Conservation (phyloP, 1,140 invertebrate genomes). For the Oryzaephilus surinamensis region DNA sequence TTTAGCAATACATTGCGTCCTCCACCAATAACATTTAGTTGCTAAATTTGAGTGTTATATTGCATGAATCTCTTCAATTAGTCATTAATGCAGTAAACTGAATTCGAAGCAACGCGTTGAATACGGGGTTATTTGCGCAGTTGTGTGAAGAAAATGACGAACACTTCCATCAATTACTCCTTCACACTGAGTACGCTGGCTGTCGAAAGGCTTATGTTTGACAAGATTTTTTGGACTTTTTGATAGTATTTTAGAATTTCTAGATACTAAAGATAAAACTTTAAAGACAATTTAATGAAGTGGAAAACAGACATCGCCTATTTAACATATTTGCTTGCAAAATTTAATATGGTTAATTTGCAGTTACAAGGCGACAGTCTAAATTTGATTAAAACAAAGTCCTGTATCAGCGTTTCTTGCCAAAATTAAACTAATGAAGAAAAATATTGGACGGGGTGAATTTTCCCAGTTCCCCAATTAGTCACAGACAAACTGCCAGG, state of each 20-base stretch:
- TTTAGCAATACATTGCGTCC: too few species aligned
- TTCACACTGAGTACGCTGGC: conserved; percentile 32
- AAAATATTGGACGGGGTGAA: conserved; percentile 24
- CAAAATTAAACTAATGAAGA: conserved; percentile 20
- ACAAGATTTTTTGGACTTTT: conserved; percentile 24
- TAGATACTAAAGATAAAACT: too few species aligned
- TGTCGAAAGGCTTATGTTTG: conserved; percentile 28
- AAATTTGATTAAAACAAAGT: conserved; percentile 22
- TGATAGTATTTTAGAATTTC: conserved; percentile 23
- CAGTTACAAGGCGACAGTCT: too few species aligned
- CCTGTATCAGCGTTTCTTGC: conserved; percentile 16
- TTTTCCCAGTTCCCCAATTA: conserved; percentile 26
- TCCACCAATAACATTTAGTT: too few species aligned
- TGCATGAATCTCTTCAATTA: too few species aligned
- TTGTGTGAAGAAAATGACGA: conserved; percentile 35
- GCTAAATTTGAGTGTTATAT: too few species aligned
- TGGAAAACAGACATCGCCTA: too few species aligned
- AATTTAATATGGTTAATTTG: too few species aligned
- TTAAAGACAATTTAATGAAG: too few species aligned
- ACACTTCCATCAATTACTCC: conserved; percentile 31
- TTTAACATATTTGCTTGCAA: too few species aligned
- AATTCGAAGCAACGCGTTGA: conserved; percentile 26
- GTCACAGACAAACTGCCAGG: conserved; percentile 18
- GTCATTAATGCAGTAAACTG: too few species aligned
- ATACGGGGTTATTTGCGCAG: conserved; percentile 31